Evolutionary conservation across 2,888 invertebrate species (phyloP).

Genomic region (Hydraecia micacea): DNA sequence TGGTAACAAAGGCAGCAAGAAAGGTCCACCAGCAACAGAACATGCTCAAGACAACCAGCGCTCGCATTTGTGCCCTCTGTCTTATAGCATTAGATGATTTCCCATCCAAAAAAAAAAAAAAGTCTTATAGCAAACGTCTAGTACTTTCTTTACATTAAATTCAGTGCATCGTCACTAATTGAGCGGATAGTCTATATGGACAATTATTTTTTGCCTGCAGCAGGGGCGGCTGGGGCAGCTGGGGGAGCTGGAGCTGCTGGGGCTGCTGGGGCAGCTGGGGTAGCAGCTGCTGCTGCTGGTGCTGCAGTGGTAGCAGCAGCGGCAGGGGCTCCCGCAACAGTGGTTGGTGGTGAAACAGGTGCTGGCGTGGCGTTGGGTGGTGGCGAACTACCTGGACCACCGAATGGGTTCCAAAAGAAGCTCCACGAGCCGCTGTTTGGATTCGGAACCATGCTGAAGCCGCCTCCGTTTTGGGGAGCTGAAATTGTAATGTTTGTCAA

Average conservation of each 20-base stretch:
- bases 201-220: constrained; percentile 47
- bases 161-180: constrained; percentile 3
- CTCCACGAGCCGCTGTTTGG: constrained; percentile 38
- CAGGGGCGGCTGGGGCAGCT: constrained; percentile 44
- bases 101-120: too few species aligned
- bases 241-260: constrained; percentile 48
- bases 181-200: constrained; percentile 1
- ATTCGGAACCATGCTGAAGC: constrained; percentile 66
- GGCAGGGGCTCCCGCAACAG: constrained; percentile 17
- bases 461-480: constrained; percentile 76
- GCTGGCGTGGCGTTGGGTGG: constrained; percentile 37
- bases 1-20: neutral
- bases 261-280: constrained; percentile 57
- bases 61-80: neutral
- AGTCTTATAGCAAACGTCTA: neutral
- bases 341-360: neutral
- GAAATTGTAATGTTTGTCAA: constrained; percentile 54
- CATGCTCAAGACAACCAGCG: neutral
- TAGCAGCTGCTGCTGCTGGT: constrained; percentile 57
- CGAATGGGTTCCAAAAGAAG: constrained; percentile 53
- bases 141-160: neutral
- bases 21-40: neutral
- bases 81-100: too few species aligned
- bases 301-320: constrained; percentile 49
- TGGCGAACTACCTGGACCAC: constrained; percentile 4